These are phyloP conservation scores for Caenorhabditis sp. DNA, from an alignment of 2,888 invertebrate genomes.

Conservation along the genomic window DNA sequence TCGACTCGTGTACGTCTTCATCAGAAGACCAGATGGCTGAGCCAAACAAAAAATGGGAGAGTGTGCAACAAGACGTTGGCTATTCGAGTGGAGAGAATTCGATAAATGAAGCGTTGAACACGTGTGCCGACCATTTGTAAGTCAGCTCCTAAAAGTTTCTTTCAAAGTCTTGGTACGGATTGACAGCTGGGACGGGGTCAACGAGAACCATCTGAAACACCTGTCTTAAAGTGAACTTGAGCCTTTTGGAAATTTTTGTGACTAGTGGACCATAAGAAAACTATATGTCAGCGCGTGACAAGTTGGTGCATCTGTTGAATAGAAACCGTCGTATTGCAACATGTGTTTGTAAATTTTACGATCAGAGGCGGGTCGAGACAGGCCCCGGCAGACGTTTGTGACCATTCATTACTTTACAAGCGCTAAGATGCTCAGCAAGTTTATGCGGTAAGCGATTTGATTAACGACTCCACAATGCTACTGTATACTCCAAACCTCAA, in stretches of 20 bases:
- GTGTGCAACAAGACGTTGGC: slow-evolving; percentile 75
- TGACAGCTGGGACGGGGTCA: not conserved
- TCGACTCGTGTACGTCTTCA: slow-evolving; percentile 63
- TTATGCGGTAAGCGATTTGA: slow-evolving; percentile 23
- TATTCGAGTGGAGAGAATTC: slow-evolving; percentile 79
- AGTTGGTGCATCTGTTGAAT: slow-evolving; percentile 27
- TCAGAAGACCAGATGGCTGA: slow-evolving; percentile 64
- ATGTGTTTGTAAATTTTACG: slow-evolving; percentile 45
- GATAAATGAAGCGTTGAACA: slow-evolving; percentile 72
- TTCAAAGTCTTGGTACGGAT: slow-evolving; percentile 4
- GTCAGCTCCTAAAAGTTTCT: slow-evolving; percentile 32
- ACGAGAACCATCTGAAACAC: not conserved
- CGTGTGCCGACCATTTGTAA: slow-evolving; percentile 64
- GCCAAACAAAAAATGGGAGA: slow-evolving; percentile 69
- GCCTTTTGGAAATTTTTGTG: too few species aligned
- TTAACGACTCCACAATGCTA: not conserved
- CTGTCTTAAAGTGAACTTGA: too few species aligned
- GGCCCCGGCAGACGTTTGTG: slow-evolving; percentile 13
- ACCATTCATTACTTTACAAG: slow-evolving; percentile 13
- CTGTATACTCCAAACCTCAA: not conserved
- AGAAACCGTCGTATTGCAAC: slow-evolving; percentile 37
- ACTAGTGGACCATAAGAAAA: too few species aligned
- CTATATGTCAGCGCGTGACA: not conserved
- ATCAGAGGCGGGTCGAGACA: slow-evolving; percentile 25
- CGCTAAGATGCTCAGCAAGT: slow-evolving; percentile 51